Base-by-base conservation (phyloP, 2,888 invertebrate genomes). In the Cephus rjabovi region DNA sequence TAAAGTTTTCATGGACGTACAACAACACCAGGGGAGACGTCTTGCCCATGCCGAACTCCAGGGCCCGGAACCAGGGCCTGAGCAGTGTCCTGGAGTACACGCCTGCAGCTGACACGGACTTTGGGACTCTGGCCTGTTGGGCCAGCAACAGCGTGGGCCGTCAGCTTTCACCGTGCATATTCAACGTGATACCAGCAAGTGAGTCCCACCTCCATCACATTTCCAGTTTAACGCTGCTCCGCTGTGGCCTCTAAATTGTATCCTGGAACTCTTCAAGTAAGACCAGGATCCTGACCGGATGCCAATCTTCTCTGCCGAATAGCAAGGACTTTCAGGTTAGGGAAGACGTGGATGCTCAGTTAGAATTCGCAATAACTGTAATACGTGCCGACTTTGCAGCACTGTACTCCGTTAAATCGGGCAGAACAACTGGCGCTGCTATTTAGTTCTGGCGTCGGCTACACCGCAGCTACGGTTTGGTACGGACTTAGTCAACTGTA, bases 61-160 rank as follows among this genome's bases (percentile, higher is more conserved):
- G 94, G 92, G 91, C 94, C 91, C 90, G 91, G 86, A 93, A 92
- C 84, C 91, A 92, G 82, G 93, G 92, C 73, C 91, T 93, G 80
- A 89, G 92, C 80, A 93, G 93, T 81, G 90, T 92, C 87, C 92
- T 96, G 82, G 93, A 93, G 82, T 95, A 94, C 88, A 93, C 92
- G 11, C 93, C 94, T n/a, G 89, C 90, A 74, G 88, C 89, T 11
- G 92, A 93, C 88, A 89, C 93, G 56, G 97, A 97, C 88, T 94
- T 97, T 83, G 97, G 97, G 80, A 96, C 96, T 86, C 92, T 97
- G 34, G 96, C 96, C 9, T 98, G 98, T 90, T 97, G 97, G 97
- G 97, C 97, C 6, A 95, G 95, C 90, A 97, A 97, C 90, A 94
- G 94, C 82, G 95, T 97, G 30, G 97, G 97, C 37, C 94, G 95